These are phyloP conservation scores for Biston betularia DNA, from an alignment of 2,888 invertebrate species.

Conservation along the genomic window DNA sequence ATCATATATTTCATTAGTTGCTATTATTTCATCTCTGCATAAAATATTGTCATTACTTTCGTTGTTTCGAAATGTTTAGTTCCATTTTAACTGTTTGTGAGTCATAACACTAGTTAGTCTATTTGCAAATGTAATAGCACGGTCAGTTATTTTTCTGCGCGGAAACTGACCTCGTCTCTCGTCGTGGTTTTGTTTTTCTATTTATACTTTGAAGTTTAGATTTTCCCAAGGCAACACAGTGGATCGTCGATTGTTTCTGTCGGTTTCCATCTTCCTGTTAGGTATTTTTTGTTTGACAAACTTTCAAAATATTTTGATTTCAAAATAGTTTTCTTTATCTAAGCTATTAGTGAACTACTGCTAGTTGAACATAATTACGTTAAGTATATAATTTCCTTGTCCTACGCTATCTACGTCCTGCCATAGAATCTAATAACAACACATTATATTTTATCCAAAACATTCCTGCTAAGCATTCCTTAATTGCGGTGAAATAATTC, in stretches of 20 bases:
- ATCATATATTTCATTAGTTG: not conserved
- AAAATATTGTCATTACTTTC: not conserved
- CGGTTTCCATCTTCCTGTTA: slow-evolving; percentile 21
- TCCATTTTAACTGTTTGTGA: not conserved
- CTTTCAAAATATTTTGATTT: slow-evolving; percentile 4
- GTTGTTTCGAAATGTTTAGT: not conserved
- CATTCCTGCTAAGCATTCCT: too few relatives aligned
- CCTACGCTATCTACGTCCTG: not conserved
- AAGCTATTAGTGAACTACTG: not conserved
- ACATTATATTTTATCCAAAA: too few relatives aligned
- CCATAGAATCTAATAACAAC: not conserved
- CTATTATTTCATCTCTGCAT: not conserved
- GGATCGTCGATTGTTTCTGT: slow-evolving; percentile 43
- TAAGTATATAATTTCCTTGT: not conserved
- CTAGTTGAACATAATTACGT: not conserved
- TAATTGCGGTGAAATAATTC: too few relatives aligned
- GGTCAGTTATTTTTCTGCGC: slow-evolving; percentile 24
- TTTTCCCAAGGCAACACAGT: slow-evolving; percentile 44
- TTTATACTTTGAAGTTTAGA: slow-evolving; percentile 48
- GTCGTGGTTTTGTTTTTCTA: slow-evolving; percentile 42
- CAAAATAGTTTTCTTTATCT: not conserved
- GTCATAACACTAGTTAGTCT: slow-evolving; percentile 5
- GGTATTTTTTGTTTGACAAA: slow-evolving; percentile 7
- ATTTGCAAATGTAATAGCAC: slow-evolving; percentile 18
- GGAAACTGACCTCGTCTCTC: slow-evolving; percentile 47